Conservation (phyloP, 2,113 vertebrate species). For the Ctenodactylus gundi region DNA sequence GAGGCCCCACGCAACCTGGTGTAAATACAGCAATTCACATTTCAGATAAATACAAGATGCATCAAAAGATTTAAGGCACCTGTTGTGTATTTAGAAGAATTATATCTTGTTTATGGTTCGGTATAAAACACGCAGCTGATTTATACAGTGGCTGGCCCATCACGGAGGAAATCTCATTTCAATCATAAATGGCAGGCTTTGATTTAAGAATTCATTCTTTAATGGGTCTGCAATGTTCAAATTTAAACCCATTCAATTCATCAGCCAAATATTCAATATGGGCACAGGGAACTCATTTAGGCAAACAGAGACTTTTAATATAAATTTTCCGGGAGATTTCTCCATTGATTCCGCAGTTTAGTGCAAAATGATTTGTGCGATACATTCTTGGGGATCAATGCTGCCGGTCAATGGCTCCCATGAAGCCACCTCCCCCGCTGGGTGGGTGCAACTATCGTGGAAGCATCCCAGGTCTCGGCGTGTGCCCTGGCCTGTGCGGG, state of each 20-base stretch:
- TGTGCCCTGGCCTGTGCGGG: accelerated
- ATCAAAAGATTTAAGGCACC: conserved; percentile 89
- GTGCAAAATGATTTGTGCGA: conserved; percentile 99
- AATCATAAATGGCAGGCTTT: conserved; percentile 97
- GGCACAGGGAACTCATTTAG: conserved; percentile 93
- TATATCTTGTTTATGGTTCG: conserved; percentile 93
- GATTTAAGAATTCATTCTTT: conserved; percentile 99
- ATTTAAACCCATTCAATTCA: conserved; percentile 99
- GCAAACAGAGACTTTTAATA: conserved; percentile 95
- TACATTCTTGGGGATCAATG: conserved; percentile 98
- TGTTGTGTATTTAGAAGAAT: conserved; percentile 92
- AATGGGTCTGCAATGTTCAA: conserved; percentile 96
- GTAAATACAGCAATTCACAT: conserved; percentile 82
- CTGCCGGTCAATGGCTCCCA: conserved; percentile 91
- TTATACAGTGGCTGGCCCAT: conserved; percentile 89
- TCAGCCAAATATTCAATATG: conserved; percentile 99
- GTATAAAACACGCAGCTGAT: conserved; percentile 93
- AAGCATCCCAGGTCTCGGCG: accelerated
- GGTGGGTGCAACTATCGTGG: conserved; percentile 69
- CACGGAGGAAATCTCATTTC: conserved; percentile 96
- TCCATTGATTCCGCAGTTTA: conserved; percentile 97
- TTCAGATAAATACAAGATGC: conserved; percentile 88
- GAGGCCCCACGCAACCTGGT: conserved; percentile 73
- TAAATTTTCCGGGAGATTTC: conserved; percentile 99
- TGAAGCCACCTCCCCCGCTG: conserved; percentile 88